phyloP scores from a whole-genome alignment of 2,797 vertebrate genomes.

The Scleropages formosus region DNA sequence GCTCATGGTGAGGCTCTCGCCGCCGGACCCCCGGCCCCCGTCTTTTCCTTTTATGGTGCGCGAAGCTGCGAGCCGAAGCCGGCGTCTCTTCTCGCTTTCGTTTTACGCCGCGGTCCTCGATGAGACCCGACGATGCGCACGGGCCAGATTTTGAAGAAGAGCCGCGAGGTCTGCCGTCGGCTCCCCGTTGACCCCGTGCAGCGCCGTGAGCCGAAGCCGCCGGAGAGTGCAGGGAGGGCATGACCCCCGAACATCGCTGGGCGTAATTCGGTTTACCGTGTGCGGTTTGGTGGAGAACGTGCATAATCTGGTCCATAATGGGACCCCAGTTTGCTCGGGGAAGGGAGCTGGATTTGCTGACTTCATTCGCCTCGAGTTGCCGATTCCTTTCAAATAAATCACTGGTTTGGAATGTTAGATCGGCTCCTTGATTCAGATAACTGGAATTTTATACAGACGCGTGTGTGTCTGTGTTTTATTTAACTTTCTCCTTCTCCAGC shows the following conservation, averaged over 20 bases:
- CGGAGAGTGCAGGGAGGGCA: too few relatives aligned
- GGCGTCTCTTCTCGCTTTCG: neutral
- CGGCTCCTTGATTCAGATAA: neutral
- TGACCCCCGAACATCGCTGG: neutral
- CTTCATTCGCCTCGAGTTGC: neutral
- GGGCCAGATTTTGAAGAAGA: too few relatives aligned
- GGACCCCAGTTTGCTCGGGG: too few relatives aligned
- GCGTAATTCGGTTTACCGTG: neutral
- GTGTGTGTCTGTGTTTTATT: too few relatives aligned
- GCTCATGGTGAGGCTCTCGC: slow-evolving; percentile 83
- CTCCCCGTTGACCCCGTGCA: neutral
- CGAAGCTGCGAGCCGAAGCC: neutral
- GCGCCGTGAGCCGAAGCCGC: neutral
- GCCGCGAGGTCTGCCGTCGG: neutral
- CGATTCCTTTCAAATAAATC: neutral
- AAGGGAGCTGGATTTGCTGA: neutral
- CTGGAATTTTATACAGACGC: neutral
- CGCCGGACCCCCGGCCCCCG: neutral
- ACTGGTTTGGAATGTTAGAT: neutral
- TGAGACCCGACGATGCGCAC: too few relatives aligned
- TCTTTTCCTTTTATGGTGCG: neutral
- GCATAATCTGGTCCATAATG: neutral
- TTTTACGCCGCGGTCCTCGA: neutral
- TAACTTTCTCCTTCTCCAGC: neutral
- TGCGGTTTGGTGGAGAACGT: neutral